Percentiles rank a stretch among this genome's conserved stretches.
phyloP scores from a whole-genome alignment of 2,888 invertebrate genomes.

The Smittia sp. region DNA sequence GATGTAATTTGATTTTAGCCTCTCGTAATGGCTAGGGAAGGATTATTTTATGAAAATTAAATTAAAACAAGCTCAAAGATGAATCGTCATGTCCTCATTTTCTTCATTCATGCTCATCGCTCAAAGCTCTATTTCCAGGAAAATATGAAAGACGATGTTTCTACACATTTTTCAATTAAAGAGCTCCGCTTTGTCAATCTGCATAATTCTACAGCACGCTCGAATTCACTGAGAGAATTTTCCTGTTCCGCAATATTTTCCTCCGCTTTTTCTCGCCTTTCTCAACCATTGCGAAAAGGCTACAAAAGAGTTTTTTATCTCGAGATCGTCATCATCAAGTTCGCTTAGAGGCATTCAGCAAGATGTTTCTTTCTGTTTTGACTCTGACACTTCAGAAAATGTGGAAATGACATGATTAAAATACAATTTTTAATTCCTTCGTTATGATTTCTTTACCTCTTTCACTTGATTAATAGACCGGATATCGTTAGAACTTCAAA shows the following conservation, averaged over 20 bases:
- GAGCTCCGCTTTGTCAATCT: constrained; percentile 6
- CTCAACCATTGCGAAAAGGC: constrained; percentile 4
- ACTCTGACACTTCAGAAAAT: constrained; percentile 21
- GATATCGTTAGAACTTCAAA: background rate
- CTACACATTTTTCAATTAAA: background rate
- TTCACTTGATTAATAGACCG: background rate
- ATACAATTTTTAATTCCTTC: constrained; percentile 6
- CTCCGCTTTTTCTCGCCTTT: background rate
- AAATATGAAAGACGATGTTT: no score
- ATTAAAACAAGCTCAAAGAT: constrained; percentile 9
- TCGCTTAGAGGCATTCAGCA: constrained; percentile 27
- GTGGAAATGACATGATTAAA: constrained; percentile 4
- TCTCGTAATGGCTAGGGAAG: background rate
- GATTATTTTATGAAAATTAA: background rate
- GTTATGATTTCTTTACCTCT: background rate
- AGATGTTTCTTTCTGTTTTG: background rate
- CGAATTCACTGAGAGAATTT: background rate
- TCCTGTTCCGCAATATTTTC: background rate
- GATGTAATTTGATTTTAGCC: background rate
- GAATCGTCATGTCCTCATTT: no score
- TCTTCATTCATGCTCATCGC: no score
- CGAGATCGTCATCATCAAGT: constrained; percentile 20
- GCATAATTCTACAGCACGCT: constrained; percentile 16
- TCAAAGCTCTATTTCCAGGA: no score
- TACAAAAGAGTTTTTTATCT: constrained; percentile 23